Evolutionary conservation across 2,797 vertebrate species (phyloP).

Genomic region (Argentina silus): DNA sequence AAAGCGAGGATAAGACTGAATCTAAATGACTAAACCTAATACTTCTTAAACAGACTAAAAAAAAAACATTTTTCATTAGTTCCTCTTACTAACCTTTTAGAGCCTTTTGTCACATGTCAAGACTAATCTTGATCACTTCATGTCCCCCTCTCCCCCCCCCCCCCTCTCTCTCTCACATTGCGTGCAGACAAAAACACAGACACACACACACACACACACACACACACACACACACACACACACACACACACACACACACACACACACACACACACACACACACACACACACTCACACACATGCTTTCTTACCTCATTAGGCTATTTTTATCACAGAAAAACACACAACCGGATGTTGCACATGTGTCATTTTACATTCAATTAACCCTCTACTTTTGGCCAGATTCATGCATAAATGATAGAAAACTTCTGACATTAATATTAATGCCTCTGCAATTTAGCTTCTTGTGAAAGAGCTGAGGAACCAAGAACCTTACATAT

Average conservation of each 20-base stretch:
- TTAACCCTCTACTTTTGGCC: slow-evolving; percentile 58
- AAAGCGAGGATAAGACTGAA: too few species aligned
- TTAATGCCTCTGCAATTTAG: slow-evolving; percentile 61
- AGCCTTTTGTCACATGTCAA: neutral
- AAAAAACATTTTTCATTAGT: neutral
- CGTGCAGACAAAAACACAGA: too few species aligned
- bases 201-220: too few species aligned
- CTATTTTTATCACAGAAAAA: slow-evolving; percentile 57
- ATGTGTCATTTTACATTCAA: slow-evolving; percentile 64
- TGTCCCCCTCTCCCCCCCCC: neutral
- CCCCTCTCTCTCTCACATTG: neutral
- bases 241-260: neutral
- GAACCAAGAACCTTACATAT: slow-evolving; percentile 34
- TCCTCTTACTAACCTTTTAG: slow-evolving; percentile 3
- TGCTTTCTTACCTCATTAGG: slow-evolving; percentile 57
- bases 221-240: neutral
- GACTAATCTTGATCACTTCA: neutral
- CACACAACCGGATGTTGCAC: slow-evolving; percentile 27
- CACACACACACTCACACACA: slow-evolving; percentile 16
- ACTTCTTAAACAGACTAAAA: too few species aligned
- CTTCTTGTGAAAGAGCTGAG: slow-evolving; percentile 37
- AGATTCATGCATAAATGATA: slow-evolving; percentile 59
- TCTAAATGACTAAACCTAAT: too few species aligned
- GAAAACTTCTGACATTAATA: slow-evolving; percentile 69
- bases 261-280: neutral